Conservation (phyloP, 2,113 vertebrate species). For the Xiphophorus couchianus region DNA sequence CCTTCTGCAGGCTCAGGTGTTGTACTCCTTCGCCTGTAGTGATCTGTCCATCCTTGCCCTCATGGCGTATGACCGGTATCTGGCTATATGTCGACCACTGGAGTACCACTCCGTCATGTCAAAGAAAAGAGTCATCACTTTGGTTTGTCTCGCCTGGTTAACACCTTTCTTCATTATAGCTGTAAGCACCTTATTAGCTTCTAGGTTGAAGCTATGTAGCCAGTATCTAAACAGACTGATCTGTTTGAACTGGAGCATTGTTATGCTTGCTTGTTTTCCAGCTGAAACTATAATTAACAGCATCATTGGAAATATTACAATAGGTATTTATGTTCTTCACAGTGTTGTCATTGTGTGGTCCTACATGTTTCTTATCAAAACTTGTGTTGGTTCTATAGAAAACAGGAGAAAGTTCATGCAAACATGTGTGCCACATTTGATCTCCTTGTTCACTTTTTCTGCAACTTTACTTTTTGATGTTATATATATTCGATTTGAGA, state of each 20-base stretch:
- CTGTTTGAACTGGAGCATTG: conserved; percentile 45
- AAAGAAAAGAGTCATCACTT: conserved; percentile 3
- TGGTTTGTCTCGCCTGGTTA: conserved; percentile 30
- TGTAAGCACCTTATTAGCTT: conserved; percentile 9
- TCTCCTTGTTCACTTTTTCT: conserved; percentile 36
- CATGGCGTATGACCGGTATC: conserved; percentile 58
- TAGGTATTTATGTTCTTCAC: conserved; percentile 16
- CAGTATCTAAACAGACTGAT: conserved; percentile 22
- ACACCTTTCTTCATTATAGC: conserved; percentile 12
- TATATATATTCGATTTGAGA: conserved; percentile 8
- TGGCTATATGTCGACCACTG: conserved; percentile 59
- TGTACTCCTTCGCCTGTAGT: conserved; percentile 37
- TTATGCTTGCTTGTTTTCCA: conserved; percentile 45
- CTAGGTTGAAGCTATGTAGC: conserved; percentile 35
- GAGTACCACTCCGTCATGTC: conserved; percentile 53
- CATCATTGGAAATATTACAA: conserved; percentile 21
- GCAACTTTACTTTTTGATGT: conserved; percentile 24
- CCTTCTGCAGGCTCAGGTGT: conserved; percentile 37
- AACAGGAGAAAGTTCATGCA: conserved; percentile 59
- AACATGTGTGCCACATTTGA: conserved; percentile 65
- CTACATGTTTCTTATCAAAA: conserved; percentile 53
- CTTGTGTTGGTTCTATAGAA: conserved; percentile 40
- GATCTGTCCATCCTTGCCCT: conserved; percentile 48
- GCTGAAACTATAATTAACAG: neutral
- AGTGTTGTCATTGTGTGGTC: conserved; percentile 46